Evolutionary conservation across 1,140 invertebrate species (phyloP), one percentile per base, ranked within the genome.

Genomic region (Temnothorax longispinosus): DNA sequence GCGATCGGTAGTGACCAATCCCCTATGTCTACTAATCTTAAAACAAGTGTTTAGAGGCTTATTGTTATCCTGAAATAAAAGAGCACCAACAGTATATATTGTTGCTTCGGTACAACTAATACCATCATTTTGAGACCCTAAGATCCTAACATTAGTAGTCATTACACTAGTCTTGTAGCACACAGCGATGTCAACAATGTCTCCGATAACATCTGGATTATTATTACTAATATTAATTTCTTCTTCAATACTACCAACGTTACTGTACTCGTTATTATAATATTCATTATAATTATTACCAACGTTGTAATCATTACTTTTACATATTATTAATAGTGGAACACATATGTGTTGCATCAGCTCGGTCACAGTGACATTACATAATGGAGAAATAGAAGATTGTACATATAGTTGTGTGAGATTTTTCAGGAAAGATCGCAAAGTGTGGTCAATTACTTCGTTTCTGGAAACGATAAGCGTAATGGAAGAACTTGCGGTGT

Each of bases 1-100:
- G 93, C 88, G 91, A 92, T 88, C 90, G 86, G 91, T 85, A 80
- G 41, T 64, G 52, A 72, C 64, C 58, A 75, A 81, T 90, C 78
- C 74, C 60, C 87, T 74, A 88, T 89, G 81, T 38, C 78, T 77
- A 88, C 54, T 90, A 82, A 86, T 92, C 93, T 94, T 94, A 94
- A 93, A 94, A 94, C 93, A 95, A 95, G 91, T 92, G 91, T 95
- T 95, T 93, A 94, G 92, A 93, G 93, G 94, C 94, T 95, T 95
- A 95, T 94, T 91, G 91, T 95, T 95, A 95, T 95, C 94, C 95
- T 95, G 95, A 95, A 95, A 95, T 94, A 94, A 95, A 95, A 95
- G 95, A 95, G 95, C 95, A 95, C 95, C 95, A 95, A 95, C 94
- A 95, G 94, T 95, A 94, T 93, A 95, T 93, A 95, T 95, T 95